Conservation (phyloP, 1,140 invertebrate genomes). For the Drosophila ohnishii region DNA sequence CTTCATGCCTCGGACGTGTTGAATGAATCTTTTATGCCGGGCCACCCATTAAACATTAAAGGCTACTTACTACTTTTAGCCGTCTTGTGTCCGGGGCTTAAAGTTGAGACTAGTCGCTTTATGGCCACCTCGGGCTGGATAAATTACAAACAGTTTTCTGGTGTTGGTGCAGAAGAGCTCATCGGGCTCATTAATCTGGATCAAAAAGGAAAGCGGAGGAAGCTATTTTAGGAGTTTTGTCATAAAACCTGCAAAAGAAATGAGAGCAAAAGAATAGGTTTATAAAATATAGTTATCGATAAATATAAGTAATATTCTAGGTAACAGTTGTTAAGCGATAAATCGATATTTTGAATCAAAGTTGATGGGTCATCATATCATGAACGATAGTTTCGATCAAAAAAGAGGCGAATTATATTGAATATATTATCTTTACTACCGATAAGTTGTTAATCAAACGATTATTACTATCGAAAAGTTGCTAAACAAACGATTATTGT, state of each 20-base stretch:
- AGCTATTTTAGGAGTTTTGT: not conserved
- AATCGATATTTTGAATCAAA: too few relatives aligned
- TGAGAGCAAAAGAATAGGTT: not conserved
- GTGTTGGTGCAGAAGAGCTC: slow-evolving; percentile 5
- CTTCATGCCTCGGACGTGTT: slow-evolving; percentile 3
- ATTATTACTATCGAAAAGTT: too few relatives aligned
- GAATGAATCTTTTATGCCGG: slow-evolving; percentile 12
- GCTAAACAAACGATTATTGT: not conserved
- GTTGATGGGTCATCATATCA: too few relatives aligned
- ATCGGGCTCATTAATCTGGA: slow-evolving; percentile 18
- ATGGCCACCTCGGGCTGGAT: slow-evolving; percentile 14
- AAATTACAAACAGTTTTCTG: slow-evolving; percentile 10
- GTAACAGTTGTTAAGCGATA: not conserved
- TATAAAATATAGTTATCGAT: not conserved
- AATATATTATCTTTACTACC: too few relatives aligned
- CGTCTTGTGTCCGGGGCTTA: not conserved
- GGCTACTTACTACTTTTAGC: slow-evolving; percentile 11
- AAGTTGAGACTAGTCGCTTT: slow-evolving; percentile 19
- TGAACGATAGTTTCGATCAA: too few relatives aligned
- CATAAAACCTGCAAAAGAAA: not conserved
- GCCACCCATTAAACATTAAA: slow-evolving; percentile 19
- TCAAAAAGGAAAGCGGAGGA: not conserved
- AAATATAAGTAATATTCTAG: not conserved
- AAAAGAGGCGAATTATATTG: too few relatives aligned
- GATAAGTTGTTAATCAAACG: not conserved